Evolutionary conservation across 2,888 invertebrate species (phyloP).

Genomic region (Pandemis cinnamomeana): DNA sequence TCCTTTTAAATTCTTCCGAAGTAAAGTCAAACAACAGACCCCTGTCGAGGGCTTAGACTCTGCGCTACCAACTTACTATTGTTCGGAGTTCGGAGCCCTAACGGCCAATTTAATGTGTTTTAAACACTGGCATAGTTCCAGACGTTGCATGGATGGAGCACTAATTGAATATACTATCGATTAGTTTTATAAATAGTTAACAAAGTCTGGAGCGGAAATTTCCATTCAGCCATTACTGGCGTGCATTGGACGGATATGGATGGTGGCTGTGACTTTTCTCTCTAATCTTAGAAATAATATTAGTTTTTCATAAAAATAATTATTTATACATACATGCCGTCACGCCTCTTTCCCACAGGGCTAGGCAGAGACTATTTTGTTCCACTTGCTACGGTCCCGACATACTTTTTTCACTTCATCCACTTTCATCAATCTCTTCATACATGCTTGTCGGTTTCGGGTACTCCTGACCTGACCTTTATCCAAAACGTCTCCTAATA

Average conservation of each 20-base stretch:
- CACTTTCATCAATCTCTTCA: too few species aligned
- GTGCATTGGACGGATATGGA: background rate
- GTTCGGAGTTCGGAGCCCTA: slow-evolving; percentile 46
- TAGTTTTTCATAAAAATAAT: too few species aligned
- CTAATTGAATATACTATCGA: slow-evolving; percentile 47
- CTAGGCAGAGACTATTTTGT: too few species aligned
- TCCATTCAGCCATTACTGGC: background rate
- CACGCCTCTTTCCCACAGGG: too few species aligned
- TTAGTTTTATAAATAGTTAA: slow-evolving; percentile 6
- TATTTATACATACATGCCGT: too few species aligned
- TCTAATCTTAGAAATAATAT: too few species aligned
- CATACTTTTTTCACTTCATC: too few species aligned
- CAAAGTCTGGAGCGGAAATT: background rate
- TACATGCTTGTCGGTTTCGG: too few species aligned
- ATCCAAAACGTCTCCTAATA: too few species aligned
- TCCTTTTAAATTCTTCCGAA: background rate
- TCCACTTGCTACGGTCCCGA: too few species aligned
- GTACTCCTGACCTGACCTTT: too few species aligned
- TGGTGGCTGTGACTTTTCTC: too few species aligned
- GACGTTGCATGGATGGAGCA: slow-evolving; percentile 50
- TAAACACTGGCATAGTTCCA: slow-evolving; percentile 56
- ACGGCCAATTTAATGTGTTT: slow-evolving; percentile 59
- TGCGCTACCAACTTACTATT: slow-evolving; percentile 35
- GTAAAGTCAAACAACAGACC: slow-evolving; percentile 12
- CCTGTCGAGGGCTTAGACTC: slow-evolving; percentile 13